Evolutionary conservation across 2,888 invertebrate species (phyloP), one percentile per base, ranked within the genome.

Genomic region (Leptura quadrifasciata): DNA sequence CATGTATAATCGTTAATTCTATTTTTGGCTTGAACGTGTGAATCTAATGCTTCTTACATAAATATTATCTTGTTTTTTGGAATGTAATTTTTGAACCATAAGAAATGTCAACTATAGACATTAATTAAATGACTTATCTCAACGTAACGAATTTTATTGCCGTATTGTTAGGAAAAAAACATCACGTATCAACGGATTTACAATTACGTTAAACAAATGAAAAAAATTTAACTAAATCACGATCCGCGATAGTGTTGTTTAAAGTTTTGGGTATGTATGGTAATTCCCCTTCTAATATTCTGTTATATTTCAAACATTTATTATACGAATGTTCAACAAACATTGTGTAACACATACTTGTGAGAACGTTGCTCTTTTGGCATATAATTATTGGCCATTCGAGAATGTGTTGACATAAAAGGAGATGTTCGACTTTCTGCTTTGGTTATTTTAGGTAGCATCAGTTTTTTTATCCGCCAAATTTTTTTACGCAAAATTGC

Each of bases 161-260:
- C 5, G n/a, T 12, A 47, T 47, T 47, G n/a, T n/a, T 47, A 47
- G 6, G 47, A 47, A 47, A n/a, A 39, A 47, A 47, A 47, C 17
- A n/a, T 47, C 47, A 47, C 47, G 47, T 47, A n/a, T 47, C 47
- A 47, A 47, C 47, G 47, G 47, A 47, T 47, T 47, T n/a, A n/a
- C 5, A 47, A n/a, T 39, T 9, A 39, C 5, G 15, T 47, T 15
- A 15, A 47, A 15, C 47, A 47, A 47, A 47, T 47, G n/a, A 0
- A 47, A 47, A 47, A 47, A n/a, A 47, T 12, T n/a, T 12, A n/a
- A 2, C 12, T 47, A n/a, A 3, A 47, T 47, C 47, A 47, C 47
- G 47, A 47, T 47, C n/a, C 39, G n/a, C 17, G 47, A 47, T n/a
- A n/a, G n/a, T 47, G n/a, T 47, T 39, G 10, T 39, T 47, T 47